Evolutionary conservation across 2,797 vertebrate species (phyloP), one percentile per base, ranked within the genome.

Genomic region (Vespertilio murinus): DNA sequence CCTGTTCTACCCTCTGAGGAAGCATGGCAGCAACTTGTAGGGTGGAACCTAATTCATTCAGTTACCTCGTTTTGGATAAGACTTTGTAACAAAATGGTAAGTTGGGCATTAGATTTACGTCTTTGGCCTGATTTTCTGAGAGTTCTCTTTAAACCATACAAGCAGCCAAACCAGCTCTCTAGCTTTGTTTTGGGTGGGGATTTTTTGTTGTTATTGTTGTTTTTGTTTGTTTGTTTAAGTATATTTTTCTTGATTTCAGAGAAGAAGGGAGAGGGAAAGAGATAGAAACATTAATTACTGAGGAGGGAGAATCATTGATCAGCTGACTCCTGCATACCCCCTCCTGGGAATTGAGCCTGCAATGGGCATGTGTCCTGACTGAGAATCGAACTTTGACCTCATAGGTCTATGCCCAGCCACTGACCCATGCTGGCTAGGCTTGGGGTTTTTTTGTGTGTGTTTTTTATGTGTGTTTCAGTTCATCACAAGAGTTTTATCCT

Each of bases 81-180:
- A 54, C 23, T 71, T 87, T 70, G 40, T 94, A 79, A 87, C 69
- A 47, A 91, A 94, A 78, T 35, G 73, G 59, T 30, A 61, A 87
- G 18, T 61, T 92, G 47, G 9, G 23, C 47, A 2, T 87, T 42
- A 64, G 3, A 45, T 61, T 88, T 82, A 33, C n/a, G 16, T 73
- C 69, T 61, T 81, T 81, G 52, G 33, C 64, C 77, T 70, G n/a
- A 35, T 90, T 91, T 88, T 73, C 64, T 47, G 45, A 82, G 23
- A 28, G 30, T 67, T 75, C 20, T 33, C 20, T 79, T 64, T 35
- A 74, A 25, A 22, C 69, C 9, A 23, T 45, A 35, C 81, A 90
- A 69, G 74, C 18, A 75, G 77, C 47, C 33, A 74, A 59, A 64
- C 7, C 49, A 90, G n/a, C 38, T 81, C 16, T 56, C 40, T 5